Conservation (phyloP, 2,113 vertebrate genomes). For the Nannobrachium achirus region DNA sequence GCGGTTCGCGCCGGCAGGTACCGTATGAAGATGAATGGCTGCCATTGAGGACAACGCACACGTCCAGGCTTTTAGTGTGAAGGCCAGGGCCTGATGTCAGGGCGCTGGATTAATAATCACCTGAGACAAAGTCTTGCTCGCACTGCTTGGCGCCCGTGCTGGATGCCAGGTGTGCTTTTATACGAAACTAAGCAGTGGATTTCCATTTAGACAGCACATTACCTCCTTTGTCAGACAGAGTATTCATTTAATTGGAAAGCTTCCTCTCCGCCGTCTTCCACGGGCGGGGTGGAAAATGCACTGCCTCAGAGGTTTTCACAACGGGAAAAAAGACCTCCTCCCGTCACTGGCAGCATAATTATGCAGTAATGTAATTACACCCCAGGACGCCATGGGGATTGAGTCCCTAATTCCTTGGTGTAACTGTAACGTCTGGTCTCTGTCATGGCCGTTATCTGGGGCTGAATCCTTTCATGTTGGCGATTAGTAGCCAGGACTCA, state of each 20-base stretch:
- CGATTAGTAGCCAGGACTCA: too few relatives aligned
- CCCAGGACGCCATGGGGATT: slow-evolving; percentile 66
- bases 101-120: slow-evolving; percentile 68
- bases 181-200: slow-evolving; percentile 61
- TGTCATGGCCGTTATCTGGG: slow-evolving; percentile 60
- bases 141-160: slow-evolving; percentile 28
- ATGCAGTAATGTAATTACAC: slow-evolving; percentile 78
- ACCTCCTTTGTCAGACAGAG: slow-evolving; percentile 57
- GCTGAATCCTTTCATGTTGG: slow-evolving; percentile 55
- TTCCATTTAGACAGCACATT: slow-evolving; percentile 75
- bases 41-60: neutral
- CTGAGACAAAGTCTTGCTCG: slow-evolving; percentile 41
- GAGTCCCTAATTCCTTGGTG: slow-evolving; percentile 65
- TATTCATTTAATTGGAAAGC: slow-evolving; percentile 73
- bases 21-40: slow-evolving; percentile 43
- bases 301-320: slow-evolving; percentile 70
- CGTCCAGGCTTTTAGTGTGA: slow-evolving; percentile 33
- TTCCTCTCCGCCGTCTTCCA: slow-evolving; percentile 43
- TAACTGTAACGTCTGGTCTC: slow-evolving; percentile 76
- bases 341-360: slow-evolving; percentile 72
- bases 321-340: slow-evolving; percentile 61
- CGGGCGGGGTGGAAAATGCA: slow-evolving; percentile 57
- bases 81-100: slow-evolving; percentile 30
- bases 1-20: slow-evolving; percentile 18
- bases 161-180: slow-evolving; percentile 56